Evolutionary conservation across 2,113 vertebrate genomes (phyloP), one percentile per base, ranked within the genome.

Genomic region (Felis catus): DNA sequence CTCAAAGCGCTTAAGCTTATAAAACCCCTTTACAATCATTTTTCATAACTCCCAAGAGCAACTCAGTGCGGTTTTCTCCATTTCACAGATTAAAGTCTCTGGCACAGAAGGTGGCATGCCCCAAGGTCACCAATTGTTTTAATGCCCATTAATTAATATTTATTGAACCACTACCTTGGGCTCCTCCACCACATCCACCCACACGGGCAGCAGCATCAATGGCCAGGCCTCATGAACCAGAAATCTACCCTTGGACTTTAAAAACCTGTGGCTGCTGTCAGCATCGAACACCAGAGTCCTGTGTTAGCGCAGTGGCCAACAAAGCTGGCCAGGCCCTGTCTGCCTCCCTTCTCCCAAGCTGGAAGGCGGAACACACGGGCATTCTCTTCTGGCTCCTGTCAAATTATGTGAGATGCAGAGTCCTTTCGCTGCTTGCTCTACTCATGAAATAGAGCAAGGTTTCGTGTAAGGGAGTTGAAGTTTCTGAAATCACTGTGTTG

Each of bases 21-120:
- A 71, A 95, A 96, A 96, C 27, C 21, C 86, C 84, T 87, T 96
- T 87, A 80, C 65, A 95, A 85, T 97, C 89, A 88, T 79, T 90
- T 95, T 88, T 94, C 94, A 48, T 81, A 84, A 90, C 51, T 78
- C 92, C 74, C 70, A 70, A 95, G 83, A 92, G 79, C 95, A 95
- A 74, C 41, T 93, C 25, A 0, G 29, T 86, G 90, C 61, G 89
- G 83, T 95, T 97, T 98, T 94, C 92, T 83, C 94, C 78, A 70
- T 89, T 95, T 93, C 91, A 79, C 78, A 93, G 78, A 97, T 89
- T 41, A 74, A 89, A 91, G n/a, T 89, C 78, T 91, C 83, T 71
- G 82, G 95, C 89, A 95, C 70, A 39, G 18, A 31, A 63, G 71
- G 70, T 89, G 48, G 63, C 61, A 65, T 48, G 78, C 4, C 91